Conservation (phyloP, 1,140 invertebrate species). For the Drosophila sturtevanti region DNA sequence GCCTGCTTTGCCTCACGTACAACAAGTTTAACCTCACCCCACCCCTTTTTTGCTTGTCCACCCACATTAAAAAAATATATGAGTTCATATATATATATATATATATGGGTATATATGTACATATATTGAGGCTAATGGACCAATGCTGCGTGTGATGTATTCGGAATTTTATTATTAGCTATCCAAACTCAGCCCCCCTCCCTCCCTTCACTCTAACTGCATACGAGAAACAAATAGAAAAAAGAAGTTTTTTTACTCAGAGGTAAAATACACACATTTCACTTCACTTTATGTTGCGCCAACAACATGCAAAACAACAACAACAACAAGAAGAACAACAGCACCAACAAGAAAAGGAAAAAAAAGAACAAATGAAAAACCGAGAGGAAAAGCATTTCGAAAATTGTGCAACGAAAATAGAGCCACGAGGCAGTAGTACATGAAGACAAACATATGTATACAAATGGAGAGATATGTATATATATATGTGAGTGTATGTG, state of each 20-base stretch:
- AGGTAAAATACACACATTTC: slow-evolving; percentile 56
- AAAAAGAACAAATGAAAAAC: slow-evolving; percentile 26
- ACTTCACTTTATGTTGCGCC: slow-evolving; percentile 59
- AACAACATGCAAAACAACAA: slow-evolving; percentile 31
- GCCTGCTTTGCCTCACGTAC: slow-evolving; percentile 3
- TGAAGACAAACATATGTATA: not conserved
- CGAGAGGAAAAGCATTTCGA: slow-evolving; percentile 59
- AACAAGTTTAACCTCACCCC: not conserved
- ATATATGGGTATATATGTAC: not conserved
- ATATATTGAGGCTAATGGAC: slow-evolving; percentile 73
- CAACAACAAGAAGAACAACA: slow-evolving; percentile 43
- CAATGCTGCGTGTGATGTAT: slow-evolving; percentile 53
- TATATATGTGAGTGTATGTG: not conserved
- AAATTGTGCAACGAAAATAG: slow-evolving; percentile 74
- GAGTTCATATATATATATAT: not conserved
- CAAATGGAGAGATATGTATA: not conserved
- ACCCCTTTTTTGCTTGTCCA: not conserved
- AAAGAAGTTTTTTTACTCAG: slow-evolving; percentile 64
- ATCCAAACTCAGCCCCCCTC: not conserved
- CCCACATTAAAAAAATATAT: not conserved
- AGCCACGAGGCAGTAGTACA: slow-evolving; percentile 43
- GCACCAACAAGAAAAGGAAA: slow-evolving; percentile 36
- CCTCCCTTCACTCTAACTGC: not conserved
- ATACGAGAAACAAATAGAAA: slow-evolving; percentile 3
- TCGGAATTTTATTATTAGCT: slow-evolving; percentile 71